Conservation (phyloP, 1,140 invertebrate species). For the Platyscapa corneri region DNA sequence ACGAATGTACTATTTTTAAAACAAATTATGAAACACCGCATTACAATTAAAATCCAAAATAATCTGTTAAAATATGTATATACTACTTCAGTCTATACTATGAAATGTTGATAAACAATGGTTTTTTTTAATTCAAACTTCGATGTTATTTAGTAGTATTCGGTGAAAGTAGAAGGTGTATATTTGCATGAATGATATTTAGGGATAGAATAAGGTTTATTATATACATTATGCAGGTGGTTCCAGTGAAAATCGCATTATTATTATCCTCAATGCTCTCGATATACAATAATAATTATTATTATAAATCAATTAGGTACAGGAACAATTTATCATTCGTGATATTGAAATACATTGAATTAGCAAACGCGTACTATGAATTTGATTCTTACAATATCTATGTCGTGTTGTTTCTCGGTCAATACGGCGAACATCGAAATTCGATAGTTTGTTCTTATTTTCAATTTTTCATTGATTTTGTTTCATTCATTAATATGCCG, state of each 20-base stretch:
- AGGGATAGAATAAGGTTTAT: background rate
- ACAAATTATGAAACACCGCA: too few species aligned
- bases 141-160: too few species aligned
- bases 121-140: too few species aligned
- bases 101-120: too few species aligned
- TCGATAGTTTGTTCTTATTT: too few species aligned
- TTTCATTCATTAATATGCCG: background rate
- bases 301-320: slow-evolving; percentile 70
- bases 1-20: too few species aligned
- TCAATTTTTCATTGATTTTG: background rate
- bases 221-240: slow-evolving; percentile 28
- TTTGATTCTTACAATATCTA: background rate
- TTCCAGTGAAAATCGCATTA: slow-evolving; percentile 73
- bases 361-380: background rate
- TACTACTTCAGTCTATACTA: too few species aligned
- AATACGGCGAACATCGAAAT: background rate
- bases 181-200: background rate
- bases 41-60: too few species aligned
- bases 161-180: background rate
- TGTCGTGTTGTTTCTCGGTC: background rate
- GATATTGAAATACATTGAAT: slow-evolving; percentile 56
- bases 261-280: slow-evolving; percentile 69
- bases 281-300: slow-evolving; percentile 71
- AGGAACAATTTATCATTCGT: slow-evolving; percentile 72
- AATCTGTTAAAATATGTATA: too few species aligned